Evolutionary conservation across 2,797 vertebrate genomes (phyloP), one percentile per base, ranked within the genome.

Genomic region (Cercopithecus neglectus): DNA sequence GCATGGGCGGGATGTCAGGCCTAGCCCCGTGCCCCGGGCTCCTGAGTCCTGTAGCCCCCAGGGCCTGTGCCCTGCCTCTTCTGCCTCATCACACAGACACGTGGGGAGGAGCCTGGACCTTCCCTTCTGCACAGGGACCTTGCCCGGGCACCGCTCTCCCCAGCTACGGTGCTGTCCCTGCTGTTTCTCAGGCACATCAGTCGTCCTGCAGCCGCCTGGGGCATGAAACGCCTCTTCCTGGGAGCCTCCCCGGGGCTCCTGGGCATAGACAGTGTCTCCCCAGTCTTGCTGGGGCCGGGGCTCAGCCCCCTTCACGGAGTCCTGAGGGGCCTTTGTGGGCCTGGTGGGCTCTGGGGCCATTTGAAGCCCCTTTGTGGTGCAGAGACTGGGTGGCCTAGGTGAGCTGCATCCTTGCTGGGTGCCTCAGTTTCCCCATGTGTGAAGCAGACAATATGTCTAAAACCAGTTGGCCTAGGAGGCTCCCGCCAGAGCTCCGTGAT

Each of bases 401-500:
- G 16, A 72, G 44, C 57, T 39, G 36, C n/a, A 0, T 14, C 17
- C 5, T 2, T 39, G 5, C 30, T 7, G 5, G 14, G 5, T 36
- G 39, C 36, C 81, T 61, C 67, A 22, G 41, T 70, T 72, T 80
- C 74, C 46, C 46, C 8, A 5, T 33, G 16, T n/a, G n/a, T 16
- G 28, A 57, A 21, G 53, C 59, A n/a, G 8, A 61, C 5, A 50
- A 9, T 8, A 6, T 7, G 12, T 46, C 9, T 19, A 17, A 13
- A 80, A 24, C 30, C 55, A 12, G 1, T 19, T 9, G 36, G 17
- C 17, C 8, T 3, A 2, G 59, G 70, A 72, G 28, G 33, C 8
- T 12, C 0, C 1, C 0, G 19, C 39, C 33, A 17, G 48, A 48
- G 33, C 30, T 10, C 30, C 0, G 1, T 6, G 22, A 4, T 2